phyloP scores from a whole-genome alignment of 2,888 invertebrate species.

The Apotomis capreana region DNA sequence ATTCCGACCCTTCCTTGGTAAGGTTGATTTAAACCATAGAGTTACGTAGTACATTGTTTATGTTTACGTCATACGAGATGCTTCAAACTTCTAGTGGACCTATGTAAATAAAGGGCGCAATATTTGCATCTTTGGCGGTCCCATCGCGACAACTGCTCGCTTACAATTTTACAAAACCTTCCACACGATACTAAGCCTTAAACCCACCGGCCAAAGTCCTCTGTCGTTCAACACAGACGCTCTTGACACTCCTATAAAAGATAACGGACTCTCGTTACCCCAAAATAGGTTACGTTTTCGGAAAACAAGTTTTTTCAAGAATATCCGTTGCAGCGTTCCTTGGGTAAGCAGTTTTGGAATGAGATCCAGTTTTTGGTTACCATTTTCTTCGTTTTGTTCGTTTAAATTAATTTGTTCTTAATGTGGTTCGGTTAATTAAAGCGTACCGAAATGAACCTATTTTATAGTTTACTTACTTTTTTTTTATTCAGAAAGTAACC shows the following conservation, averaged over 20 bases:
- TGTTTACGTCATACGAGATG: conserved; percentile 54
- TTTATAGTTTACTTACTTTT: conserved; percentile 5
- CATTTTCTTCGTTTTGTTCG: conserved; percentile 61
- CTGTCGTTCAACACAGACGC: conserved; percentile 46
- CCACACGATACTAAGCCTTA: conserved; percentile 48
- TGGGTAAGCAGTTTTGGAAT: conserved; percentile 69
- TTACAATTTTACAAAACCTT: conserved; percentile 62
- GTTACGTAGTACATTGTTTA: neutral
- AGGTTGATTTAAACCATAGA: conserved; percentile 13
- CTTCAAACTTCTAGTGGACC: conserved; percentile 80
- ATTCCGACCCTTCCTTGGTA: too few species aligned
- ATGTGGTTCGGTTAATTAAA: conserved; percentile 13
- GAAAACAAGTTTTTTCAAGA: conserved; percentile 51
- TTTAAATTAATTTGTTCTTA: conserved; percentile 31
- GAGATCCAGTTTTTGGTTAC: conserved; percentile 72
- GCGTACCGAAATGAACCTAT: neutral
- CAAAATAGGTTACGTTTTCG: conserved; percentile 61
- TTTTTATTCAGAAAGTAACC: neutral
- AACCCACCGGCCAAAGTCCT: conserved; percentile 46
- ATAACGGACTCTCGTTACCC: conserved; percentile 60
- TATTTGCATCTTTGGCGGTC: conserved; percentile 76
- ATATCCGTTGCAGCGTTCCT: conserved; percentile 66
- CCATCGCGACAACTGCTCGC: conserved; percentile 72
- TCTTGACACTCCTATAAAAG: conserved; percentile 61
- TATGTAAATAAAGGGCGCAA: conserved; percentile 78